Base-by-base conservation (phyloP, 2,113 vertebrate species). In the Anguilla japonica region DNA sequence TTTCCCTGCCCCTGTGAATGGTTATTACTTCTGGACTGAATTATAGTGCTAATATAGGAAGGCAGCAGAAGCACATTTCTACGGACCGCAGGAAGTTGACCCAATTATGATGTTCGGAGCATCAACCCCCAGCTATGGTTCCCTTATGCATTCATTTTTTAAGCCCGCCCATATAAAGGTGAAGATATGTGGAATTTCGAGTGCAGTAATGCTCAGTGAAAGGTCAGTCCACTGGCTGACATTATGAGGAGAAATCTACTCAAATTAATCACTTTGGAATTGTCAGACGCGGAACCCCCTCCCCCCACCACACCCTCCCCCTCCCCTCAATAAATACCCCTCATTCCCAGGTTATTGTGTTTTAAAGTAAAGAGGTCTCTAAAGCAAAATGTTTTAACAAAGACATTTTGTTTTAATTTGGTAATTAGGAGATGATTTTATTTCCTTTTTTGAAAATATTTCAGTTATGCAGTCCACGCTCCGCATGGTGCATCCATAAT, bases 91-190 rank as follows among this genome's bases (percentile, higher is more conserved):
- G 41, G 41, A 81, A 39, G 39, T 43, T 81, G 40, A 81, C 40
- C 40, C 80, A 81, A 81, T 81, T 81, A 81, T 34, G 67, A 75
- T 75, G 40, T 26, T 14, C 40, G 46, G 40, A 81, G 34, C 18
- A 81, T 81, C 80, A 41, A 3, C 41, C 34, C 80, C 34, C 80
- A 7, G 16, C 22, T 46, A 11, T 43, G 18, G 41, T 81, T 81
- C 80, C 80, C 80, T 43, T 81, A 43, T 81, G 80, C 22, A 81
- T 81, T 41, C 40, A 26, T 81, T 26, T 46, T 67, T 75, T 75
- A 75, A 75, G 67, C 34, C 67, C 11, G 0, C 67, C 22, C 67
- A n/a, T 75, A 34, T 75, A 75, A 81, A 20, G 41, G 40, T 46
- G 7, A 46, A 22, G 80, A 46, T 43, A 81, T 43, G 80, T 41